Base-by-base conservation (phyloP, 2,113 vertebrate genomes). In the Etia nguti region DNA sequence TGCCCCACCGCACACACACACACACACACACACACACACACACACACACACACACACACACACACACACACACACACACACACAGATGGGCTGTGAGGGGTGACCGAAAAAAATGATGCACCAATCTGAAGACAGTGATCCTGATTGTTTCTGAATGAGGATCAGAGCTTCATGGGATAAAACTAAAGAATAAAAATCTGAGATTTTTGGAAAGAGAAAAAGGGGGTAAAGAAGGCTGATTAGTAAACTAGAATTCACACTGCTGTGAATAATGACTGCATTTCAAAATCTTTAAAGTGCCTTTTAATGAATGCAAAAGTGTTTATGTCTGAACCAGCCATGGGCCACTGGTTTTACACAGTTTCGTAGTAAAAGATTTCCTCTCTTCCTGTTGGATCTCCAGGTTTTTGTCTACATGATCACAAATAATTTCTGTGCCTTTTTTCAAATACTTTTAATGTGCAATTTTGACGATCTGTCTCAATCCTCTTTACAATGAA, bases 161-260 rank as follows among this genome's bases (percentile, higher is more conserved):
- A 94, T 92, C 95, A 95, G 52, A 93, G 93, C 88, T 96, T 98
- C 96, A 98, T 96, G 97, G 96, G 86, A 97, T 96, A 94, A 97
- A 98, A 97, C 97, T 97, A 97, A 97, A 97, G 95, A 97, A 97
- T 96, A 98, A 96, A 96, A 97, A 97, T 97, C 97, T 98, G 95
- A 94, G 96, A 89, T 94, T 95, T 96, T 95, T 95, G 95, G 90
- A 95, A 88, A 95, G 92, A 89, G 95, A 96, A 90, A 95, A 90
- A 93, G 92, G 89, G 92, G 84, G 96, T 94, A 96, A 92, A 95
- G 91, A 95, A 92, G 94, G 81, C 92, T 56, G 18, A 85, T 95
- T 94, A 95, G 93, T 92, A 18, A 84, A 57, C 36, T 88, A 34
- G 11, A 46, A 70, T 68, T 85, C 34, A 43, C 24, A 43, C 22